Evolutionary conservation across 2,113 vertebrate species (phyloP).

Genomic region (Chrysochloris asiatica): DNA sequence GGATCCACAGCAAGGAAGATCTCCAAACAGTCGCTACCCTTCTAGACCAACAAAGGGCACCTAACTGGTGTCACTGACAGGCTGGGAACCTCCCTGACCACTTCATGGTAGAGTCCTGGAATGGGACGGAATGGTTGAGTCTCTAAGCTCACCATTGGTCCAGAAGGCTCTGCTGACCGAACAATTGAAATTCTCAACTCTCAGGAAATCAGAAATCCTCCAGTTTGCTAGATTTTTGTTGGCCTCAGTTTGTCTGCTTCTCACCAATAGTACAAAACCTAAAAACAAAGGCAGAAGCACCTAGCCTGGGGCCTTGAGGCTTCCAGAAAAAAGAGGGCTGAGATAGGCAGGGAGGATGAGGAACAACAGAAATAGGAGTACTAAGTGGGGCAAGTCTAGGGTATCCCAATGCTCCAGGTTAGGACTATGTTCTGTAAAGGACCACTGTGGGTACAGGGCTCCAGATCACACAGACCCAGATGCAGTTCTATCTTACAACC

Average conservation of each 20-base stretch:
- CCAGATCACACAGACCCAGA: too few relatives aligned
- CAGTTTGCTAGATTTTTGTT: conserved; percentile 39
- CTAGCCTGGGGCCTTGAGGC: neutral
- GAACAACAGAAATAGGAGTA: too few relatives aligned
- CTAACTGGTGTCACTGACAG: neutral
- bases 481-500: too few relatives aligned
- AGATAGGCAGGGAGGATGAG: too few relatives aligned
- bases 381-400: too few relatives aligned
- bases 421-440: too few relatives aligned
- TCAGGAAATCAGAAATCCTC: conserved; percentile 8
- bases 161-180: neutral
- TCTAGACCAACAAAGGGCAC: neutral
- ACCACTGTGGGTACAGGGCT: too few relatives aligned
- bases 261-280: conserved; percentile 5
- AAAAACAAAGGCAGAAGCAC: too few relatives aligned
- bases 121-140: neutral
- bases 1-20: neutral
- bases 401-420: too few relatives aligned
- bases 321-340: neutral
- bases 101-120: neutral
- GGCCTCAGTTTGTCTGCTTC: conserved; percentile 29
- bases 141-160: neutral
- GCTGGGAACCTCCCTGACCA: neutral
- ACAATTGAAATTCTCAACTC: neutral
- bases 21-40: neutral